phyloP scores from a whole-genome alignment of 2,113 vertebrate genomes.

The Ceratotherium simum region DNA sequence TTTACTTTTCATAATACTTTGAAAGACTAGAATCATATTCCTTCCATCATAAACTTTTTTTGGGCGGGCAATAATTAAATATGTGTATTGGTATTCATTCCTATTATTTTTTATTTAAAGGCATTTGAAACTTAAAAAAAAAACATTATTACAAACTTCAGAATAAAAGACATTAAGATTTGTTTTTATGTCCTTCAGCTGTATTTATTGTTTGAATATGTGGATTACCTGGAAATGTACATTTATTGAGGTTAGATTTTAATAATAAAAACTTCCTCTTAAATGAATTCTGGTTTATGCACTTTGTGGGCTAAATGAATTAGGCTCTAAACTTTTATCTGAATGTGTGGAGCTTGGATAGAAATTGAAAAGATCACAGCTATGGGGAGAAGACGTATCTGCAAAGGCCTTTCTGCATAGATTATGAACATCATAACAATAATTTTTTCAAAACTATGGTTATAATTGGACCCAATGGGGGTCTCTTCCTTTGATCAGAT shows the following conservation, averaged over 20 bases:
- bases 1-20: not conserved
- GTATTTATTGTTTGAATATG: conserved; percentile 77
- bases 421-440: conserved; percentile 97
- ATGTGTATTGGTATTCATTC: not conserved
- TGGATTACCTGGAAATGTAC: conserved; percentile 40
- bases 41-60: not conserved
- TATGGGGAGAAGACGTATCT: conserved; percentile 94
- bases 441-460: conserved; percentile 93
- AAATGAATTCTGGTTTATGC: conserved; percentile 92
- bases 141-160: not conserved
- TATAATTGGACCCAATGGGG: conserved; percentile 99
- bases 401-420: conserved; percentile 97
- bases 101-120: not conserved
- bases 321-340: conserved; percentile 92
- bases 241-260: conserved; percentile 60
- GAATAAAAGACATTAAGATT: conserved; percentile 39
- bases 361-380: conserved; percentile 98
- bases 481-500: conserved; percentile 98
- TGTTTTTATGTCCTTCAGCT: conserved; percentile 77
- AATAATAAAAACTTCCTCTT: conserved; percentile 81
- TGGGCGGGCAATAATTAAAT: not conserved
- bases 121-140: conserved; percentile 13
- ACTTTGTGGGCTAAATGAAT: conserved; percentile 91
- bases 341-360: conserved; percentile 92
- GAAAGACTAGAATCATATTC: not conserved